Evolutionary conservation across 2,888 invertebrate genomes (phyloP), one percentile per base, ranked within the genome.

Genomic region (Agonopterix subpropinquella): DNA sequence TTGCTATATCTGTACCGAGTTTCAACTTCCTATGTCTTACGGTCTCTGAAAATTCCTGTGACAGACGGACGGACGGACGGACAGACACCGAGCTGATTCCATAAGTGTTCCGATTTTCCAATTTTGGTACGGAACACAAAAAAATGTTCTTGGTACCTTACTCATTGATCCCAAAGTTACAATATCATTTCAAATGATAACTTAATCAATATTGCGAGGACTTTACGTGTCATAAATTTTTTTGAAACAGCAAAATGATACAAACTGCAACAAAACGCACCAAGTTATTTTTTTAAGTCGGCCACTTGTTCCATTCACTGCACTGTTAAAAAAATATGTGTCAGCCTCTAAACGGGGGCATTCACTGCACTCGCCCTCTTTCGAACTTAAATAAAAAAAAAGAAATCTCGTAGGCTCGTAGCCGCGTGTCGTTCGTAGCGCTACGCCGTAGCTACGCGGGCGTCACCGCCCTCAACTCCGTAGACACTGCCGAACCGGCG

Each of bases 401-500:
- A 52, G 48, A 51, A 43, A 50, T 48, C 52, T 53, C 63, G 64
- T 63, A 64, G 61, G 50, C 54, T 46, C 64, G 70, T 62, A 62
- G 53, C 54, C 48, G 37, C 39, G 11, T 39, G 15, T 36, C 28
- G 35, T 39, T 52, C 63, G 70, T 64, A 67, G 62, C 64, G 65
- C 67, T 70, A 71, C 72, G 70, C 53, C 71, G 79, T 70, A 58
- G 53, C 59, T 55, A 66, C 71, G 70, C 74, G 75, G 56, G 70
- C 65, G 67, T 53, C 66, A 57, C 62, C 66, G 61, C 56, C 53
- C 61, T 62, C 53, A 50, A 53, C 56, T 58, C 57, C 61, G 64
- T 61, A 63, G 53, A 61, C 55, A 76, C 80, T 79, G n/a, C n/a
- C n/a, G 77, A 54, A 63, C 65, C 57, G 59, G 36, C 56, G 44